phyloP scores from a whole-genome alignment of 1,140 invertebrate genomes.

The Trinorchestia longiramus region DNA sequence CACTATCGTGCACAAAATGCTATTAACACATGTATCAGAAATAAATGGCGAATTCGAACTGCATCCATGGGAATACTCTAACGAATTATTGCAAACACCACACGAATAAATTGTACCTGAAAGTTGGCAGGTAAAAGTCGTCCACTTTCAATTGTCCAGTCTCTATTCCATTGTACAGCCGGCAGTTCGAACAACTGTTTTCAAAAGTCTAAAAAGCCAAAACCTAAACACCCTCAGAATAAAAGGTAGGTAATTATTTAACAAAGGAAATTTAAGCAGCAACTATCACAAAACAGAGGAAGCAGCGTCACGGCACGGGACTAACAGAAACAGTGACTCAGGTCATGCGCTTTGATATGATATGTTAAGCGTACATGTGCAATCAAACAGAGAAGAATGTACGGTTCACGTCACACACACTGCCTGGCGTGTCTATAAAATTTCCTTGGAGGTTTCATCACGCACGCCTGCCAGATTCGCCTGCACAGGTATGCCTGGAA shows the following conservation, averaged over 20 bases:
- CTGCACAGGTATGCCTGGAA: neutral
- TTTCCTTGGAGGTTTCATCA: neutral
- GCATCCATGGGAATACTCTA: neutral
- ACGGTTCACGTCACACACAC: too few species aligned
- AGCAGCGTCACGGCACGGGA: too few species aligned
- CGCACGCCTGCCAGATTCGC: neutral
- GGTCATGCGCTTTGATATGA: too few species aligned
- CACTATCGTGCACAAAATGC: neutral
- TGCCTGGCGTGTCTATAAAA: neutral
- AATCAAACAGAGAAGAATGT: too few species aligned
- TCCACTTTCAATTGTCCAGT: neutral
- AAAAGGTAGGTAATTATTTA: neutral
- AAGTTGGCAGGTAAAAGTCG: neutral
- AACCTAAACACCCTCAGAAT: neutral
- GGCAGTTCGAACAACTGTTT: neutral
- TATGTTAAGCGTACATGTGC: too few species aligned
- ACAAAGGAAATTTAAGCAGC: neutral
- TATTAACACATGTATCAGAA: neutral
- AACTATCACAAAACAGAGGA: too few species aligned
- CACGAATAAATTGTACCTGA: neutral
- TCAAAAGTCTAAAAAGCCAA: neutral
- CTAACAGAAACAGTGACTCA: too few species aligned
- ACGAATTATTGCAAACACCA: neutral
- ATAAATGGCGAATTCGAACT: neutral
- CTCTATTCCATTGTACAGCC: neutral